Percentiles rank a stretch among this genome's conserved stretches.
Conservation (phyloP, 2,113 vertebrate genomes). For the Turnix velox region DNA sequence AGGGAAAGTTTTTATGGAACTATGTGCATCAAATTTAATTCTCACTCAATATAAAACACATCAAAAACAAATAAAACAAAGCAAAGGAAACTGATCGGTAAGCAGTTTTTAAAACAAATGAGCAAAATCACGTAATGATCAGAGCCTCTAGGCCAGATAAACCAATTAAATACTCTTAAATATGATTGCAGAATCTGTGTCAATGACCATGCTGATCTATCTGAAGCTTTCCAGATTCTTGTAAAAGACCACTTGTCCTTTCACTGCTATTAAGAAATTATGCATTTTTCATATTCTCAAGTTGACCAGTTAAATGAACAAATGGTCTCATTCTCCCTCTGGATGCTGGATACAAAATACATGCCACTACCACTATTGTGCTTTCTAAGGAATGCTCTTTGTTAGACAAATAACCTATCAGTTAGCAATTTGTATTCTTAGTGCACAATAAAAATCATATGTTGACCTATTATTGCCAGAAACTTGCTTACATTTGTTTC, state of each 20-base stretch:
- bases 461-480: not conserved
- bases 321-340: not conserved
- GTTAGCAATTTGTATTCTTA: not conserved
- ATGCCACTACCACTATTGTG: not conserved
- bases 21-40: constrained; percentile 44
- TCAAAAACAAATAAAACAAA: constrained; percentile 46
- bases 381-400: not conserved
- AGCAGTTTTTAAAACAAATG: constrained; percentile 11
- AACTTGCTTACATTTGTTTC: not conserved
- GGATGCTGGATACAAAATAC: not conserved
- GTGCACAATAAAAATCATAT: not conserved
- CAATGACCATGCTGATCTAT: constrained; percentile 25
- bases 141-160: constrained; percentile 35
- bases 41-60: constrained; percentile 61
- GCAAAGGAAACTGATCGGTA: constrained; percentile 42
- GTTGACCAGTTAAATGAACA: not conserved
- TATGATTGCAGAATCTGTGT: not conserved
- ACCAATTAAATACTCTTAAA: constrained; percentile 40
- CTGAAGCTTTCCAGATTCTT: constrained; percentile 11
- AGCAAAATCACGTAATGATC: constrained; percentile 9
- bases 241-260: constrained; percentile 9
- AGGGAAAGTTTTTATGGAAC: constrained; percentile 38
- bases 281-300: not conserved
- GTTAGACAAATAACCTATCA: not conserved
- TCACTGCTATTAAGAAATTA: not conserved